Evolutionary conservation across 2,888 invertebrate species (phyloP).

Genomic region (Sminthurinus aureus): DNA sequence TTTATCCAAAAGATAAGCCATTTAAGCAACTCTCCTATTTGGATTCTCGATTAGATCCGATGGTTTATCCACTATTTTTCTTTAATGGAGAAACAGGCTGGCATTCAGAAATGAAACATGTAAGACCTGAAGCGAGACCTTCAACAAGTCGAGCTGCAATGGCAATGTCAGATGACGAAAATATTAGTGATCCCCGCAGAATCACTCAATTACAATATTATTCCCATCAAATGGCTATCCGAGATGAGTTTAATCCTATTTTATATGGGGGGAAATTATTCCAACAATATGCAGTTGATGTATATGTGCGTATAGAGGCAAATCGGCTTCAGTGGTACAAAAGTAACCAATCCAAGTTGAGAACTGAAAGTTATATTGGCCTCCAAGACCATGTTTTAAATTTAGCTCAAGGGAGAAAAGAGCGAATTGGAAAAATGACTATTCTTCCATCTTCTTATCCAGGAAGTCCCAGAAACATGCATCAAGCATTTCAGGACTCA

Average conservation of each 20-base stretch:
- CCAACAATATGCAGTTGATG: constrained; percentile 60
- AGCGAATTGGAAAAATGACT: constrained; percentile 17
- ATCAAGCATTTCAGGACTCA: constrained; percentile 1
- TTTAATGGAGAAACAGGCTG: constrained; percentile 52
- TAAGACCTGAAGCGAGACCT: background rate
- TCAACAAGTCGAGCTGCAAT: too few relatives aligned
- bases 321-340: constrained; percentile 54
- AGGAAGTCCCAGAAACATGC: constrained; percentile 7
- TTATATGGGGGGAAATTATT: constrained; percentile 52
- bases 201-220: constrained; percentile 3
- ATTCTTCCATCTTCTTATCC: constrained; percentile 35
- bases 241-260: constrained; percentile 55
- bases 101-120: background rate
- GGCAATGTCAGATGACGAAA: too few relatives aligned
- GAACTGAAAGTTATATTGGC: constrained; percentile 56
- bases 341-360: constrained; percentile 57
- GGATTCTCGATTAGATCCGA: constrained; percentile 50
- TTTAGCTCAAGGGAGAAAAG: constrained; percentile 12
- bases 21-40: constrained; percentile 14
- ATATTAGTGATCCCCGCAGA: background rate
- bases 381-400: constrained; percentile 52
- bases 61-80: constrained; percentile 56
- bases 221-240: background rate
- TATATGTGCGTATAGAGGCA: constrained; percentile 58
- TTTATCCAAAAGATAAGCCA: constrained; percentile 32